Base-by-base conservation (phyloP, 2,113 vertebrate species). In the Gambusia affinis region DNA sequence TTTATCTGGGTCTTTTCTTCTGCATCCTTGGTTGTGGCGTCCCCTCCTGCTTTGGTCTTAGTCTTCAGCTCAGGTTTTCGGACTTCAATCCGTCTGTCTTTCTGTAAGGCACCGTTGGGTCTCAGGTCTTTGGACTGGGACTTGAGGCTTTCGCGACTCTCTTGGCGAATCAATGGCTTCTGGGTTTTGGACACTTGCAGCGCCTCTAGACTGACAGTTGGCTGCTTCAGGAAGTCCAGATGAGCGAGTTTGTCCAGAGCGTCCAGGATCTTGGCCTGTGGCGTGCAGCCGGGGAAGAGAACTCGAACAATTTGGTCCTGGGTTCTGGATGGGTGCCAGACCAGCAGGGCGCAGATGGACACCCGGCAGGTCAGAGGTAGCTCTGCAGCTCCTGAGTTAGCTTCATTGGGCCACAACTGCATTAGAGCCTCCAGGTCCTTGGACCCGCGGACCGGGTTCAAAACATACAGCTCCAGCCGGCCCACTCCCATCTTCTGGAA, bases 401-500 rank as follows among this genome's bases (percentile, higher is more conserved):
- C 35, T 37, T 71, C 78, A 1, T 91, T 91, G 0, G 94, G 73
- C 96, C 95, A 96, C 0, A 85, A 89, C 81, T 95, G 94, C 92
- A 93, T 92, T 0, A 97, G 88, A 28, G 86, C 87, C 3, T 97
- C 95, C 1, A 96, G 83, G 68, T 95, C 94, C 54, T 93, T 91
- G 64, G 85, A 95, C 29, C 95, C 94, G 0, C 87, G 90, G 3
- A 95, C 92, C 0, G 98, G 98, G 83, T 98, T 97, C 22, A 99
- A 90, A 3, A 96, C 87, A 0, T 97, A 98, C 93, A 99, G 90
- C 85, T 99, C 97, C 78, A 99, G 66, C 0, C 97, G 91, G 2
- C 98, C 98, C 0, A 99, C 97, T 0, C 98, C 98, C 97, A 99
- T 96, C 92, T 99, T 99, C 71, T 98, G 96, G 71, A 99, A 98